Conservation (phyloP, 2,797 vertebrate species). For the Bradypus variegatus region DNA sequence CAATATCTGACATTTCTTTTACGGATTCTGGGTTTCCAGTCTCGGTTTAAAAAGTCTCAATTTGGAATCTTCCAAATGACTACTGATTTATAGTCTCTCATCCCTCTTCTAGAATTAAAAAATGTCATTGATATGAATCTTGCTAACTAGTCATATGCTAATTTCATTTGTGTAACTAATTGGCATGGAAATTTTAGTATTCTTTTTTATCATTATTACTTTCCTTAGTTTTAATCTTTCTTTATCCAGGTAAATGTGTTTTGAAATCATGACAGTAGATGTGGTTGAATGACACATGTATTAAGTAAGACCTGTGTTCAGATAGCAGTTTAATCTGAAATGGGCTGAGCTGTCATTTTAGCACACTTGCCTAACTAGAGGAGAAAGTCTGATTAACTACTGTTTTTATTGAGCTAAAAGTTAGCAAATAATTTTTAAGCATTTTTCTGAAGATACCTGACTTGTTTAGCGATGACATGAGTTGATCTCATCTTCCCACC, state of each 20-base stretch:
- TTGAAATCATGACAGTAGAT: neutral
- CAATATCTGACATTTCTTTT: neutral
- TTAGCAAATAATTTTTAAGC: neutral
- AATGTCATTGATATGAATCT: neutral
- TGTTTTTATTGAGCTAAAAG: neutral
- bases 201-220: neutral
- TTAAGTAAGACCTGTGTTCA: neutral
- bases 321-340: neutral
- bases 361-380: neutral
- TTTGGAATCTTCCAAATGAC: neutral
- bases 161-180: neutral
- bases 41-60: neutral
- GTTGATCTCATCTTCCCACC: neutral
- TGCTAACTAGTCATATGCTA: neutral
- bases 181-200: neutral
- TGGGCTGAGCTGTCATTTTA: neutral
- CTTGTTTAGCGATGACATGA: neutral
- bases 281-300: neutral
- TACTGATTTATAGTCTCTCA: neutral
- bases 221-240: neutral
- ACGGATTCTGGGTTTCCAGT: neutral
- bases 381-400: neutral
- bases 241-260: neutral
- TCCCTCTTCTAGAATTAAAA: neutral
- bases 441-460: conserved; percentile 29